Evolutionary conservation across 92 coral and sea anemone species (phyloP), one percentile per base, ranked within the genome.

Genomic region (Porites evermanni): DNA sequence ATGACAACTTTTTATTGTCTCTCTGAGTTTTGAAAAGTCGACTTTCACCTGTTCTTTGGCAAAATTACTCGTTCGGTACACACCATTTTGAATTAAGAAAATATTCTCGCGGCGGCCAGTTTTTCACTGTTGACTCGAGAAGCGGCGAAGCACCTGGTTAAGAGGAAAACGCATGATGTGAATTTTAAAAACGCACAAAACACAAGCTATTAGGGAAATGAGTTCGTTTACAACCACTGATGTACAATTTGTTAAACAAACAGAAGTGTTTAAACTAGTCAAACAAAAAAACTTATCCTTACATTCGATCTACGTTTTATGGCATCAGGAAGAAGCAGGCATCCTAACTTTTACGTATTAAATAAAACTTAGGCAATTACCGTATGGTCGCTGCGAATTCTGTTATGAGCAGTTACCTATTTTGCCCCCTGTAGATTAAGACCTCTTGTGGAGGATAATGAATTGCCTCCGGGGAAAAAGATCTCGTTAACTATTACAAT

Each of bases 151-250:
- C 84, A 67, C 52, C 75, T 67, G 84, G 67, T 79, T 19, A 21
- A 13, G 16, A 26, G 64, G n/a, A 12, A 19, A 53, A 73, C 7
- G 10, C 63, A 20, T 32, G 56, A 8, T 18, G 11, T 16, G 51
- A 13, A 47, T 64, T 12, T 12, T 9, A 19, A 23, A 71, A 76
- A 13, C 18, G 1, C 10, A 2, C 12, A 2, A n/a, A 20, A 12
- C n/a, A 59, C 56, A 68, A 51, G 24, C 53, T 68, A 79, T 79
- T 79, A 67, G 50, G 64, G 4, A 67, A 79, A 79, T 52, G 29
- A 51, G 19, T 26, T 14, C 44, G 81, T 75, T 38, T 65, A 23
- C 21, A 72, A 61, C 61, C 17, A 32, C 56, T 8, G 14, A 20
- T 20, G 18, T 7, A 4, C 50, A 50, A 6, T 65, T 66, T 79